These are phyloP conservation scores for Cinclus mexicanus DNA, from an alignment of 2,113 vertebrate genomes.

Conservation along the genomic window DNA sequence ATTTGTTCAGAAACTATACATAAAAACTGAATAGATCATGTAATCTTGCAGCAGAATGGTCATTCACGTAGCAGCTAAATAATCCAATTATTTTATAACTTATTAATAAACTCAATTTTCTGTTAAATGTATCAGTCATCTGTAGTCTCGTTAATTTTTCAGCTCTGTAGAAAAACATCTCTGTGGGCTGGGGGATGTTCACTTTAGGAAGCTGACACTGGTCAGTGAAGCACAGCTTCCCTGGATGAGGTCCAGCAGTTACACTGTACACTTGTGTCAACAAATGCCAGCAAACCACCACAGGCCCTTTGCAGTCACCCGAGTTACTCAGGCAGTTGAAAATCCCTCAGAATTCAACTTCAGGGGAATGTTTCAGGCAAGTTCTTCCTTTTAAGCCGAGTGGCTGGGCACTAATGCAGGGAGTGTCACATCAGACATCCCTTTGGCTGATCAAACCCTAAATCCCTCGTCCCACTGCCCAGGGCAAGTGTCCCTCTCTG, in stretches of 20 bases:
- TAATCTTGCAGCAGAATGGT: background rate
- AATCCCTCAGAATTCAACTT: background rate
- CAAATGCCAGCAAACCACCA: background rate
- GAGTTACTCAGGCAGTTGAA: background rate
- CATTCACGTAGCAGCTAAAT: background rate
- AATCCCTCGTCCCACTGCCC: background rate
- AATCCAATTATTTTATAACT: background rate
- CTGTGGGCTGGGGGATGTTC: background rate
- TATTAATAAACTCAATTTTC: background rate
- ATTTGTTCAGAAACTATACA: background rate
- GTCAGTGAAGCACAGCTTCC: accelerated
- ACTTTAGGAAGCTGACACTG: background rate
- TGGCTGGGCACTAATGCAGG: background rate
- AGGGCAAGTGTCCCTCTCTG: background rate
- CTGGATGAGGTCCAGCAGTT: background rate
- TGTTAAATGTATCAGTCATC: background rate
- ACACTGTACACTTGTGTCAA: background rate
- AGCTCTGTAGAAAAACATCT: background rate
- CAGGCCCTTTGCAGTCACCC: background rate
- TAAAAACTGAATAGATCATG: background rate
- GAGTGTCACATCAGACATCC: background rate
- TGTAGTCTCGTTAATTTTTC: background rate
- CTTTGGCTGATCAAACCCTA: background rate
- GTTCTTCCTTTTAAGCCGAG: background rate
- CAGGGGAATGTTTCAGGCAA: background rate